These are phyloP conservation scores for Cyphomyrus plagiostoma DNA, from an alignment of 2,113 vertebrate species.

Conservation along the genomic window DNA sequence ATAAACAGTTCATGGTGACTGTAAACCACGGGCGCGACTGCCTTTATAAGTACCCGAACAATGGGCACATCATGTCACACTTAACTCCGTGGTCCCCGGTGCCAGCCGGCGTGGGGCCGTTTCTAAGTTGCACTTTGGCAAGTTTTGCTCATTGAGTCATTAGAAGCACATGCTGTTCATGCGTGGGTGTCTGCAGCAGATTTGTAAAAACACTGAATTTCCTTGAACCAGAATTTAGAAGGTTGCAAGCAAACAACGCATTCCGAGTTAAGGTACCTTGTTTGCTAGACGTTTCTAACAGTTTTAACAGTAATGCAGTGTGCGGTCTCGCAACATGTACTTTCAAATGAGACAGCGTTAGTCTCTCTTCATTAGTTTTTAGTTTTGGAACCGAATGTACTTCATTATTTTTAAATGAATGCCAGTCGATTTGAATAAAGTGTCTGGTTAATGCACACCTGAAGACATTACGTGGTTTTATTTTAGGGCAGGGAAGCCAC, in stretches of 20 bases:
- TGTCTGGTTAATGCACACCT: neutral
- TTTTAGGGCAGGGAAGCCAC: slow-evolving; percentile 75
- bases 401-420: neutral
- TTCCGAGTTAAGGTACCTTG: neutral
- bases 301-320: neutral
- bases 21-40: neutral
- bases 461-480: slow-evolving; percentile 6
- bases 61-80: neutral
- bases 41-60: neutral
- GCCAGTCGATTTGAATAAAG: neutral
- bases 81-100: neutral
- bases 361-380: neutral
- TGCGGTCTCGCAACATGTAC: neutral
- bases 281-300: neutral
- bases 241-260: neutral
- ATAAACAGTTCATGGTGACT: neutral
- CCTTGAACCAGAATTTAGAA: neutral
- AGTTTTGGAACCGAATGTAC: neutral
- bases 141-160: neutral
- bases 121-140: neutral
- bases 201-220: neutral
- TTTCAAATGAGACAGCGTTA: neutral
- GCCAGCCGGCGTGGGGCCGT: neutral
- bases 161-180: neutral
- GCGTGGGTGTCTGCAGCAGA: neutral